These are phyloP conservation scores for Epsilonema sp. DNA, from an alignment of 2,888 invertebrate genomes.

Conservation along the genomic window DNA sequence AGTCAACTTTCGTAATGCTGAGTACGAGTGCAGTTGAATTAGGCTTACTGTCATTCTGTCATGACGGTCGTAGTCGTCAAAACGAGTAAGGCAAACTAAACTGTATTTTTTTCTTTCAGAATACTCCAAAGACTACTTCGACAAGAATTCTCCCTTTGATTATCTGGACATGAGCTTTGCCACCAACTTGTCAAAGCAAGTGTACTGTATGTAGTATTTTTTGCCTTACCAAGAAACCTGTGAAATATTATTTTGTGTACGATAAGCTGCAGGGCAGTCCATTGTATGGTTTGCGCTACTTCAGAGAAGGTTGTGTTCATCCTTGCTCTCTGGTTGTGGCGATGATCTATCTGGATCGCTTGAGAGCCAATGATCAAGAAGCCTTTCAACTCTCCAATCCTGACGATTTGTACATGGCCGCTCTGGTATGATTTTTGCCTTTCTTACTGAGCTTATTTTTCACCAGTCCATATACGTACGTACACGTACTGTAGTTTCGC, in stretches of 20 bases:
- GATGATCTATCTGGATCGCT: constrained; percentile 71
- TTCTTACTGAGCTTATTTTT: too few species aligned
- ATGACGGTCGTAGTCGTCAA: too few species aligned
- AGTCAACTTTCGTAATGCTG: too few species aligned
- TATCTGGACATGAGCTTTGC: constrained; percentile 22
- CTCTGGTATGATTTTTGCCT: constrained; percentile 50
- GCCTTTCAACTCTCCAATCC: constrained; percentile 64
- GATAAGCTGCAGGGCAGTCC: too few species aligned
- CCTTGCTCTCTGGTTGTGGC: constrained; percentile 82
- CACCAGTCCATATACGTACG: too few species aligned
- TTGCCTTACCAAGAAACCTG: too few species aligned
- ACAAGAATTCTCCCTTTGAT: constrained; percentile 19
- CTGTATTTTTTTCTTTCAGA: constrained; percentile 14
- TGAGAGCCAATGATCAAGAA: constrained; percentile 53
- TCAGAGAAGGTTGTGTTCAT: constrained; percentile 59
- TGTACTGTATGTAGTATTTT: too few species aligned
- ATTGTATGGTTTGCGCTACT: too few species aligned
- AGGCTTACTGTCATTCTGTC: too few species aligned
- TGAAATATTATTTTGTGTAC: neutral
- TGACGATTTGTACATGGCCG: constrained; percentile 76
- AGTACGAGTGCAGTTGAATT: too few species aligned
- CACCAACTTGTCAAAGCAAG: constrained; percentile 14
- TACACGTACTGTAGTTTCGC: too few species aligned
- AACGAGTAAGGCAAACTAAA: neutral
- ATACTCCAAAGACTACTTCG: constrained; percentile 22